Percentiles rank a stretch among this genome's conserved stretches.
Conservation (phyloP, 1,140 invertebrate genomes). For the Brachionus koreanus region DNA sequence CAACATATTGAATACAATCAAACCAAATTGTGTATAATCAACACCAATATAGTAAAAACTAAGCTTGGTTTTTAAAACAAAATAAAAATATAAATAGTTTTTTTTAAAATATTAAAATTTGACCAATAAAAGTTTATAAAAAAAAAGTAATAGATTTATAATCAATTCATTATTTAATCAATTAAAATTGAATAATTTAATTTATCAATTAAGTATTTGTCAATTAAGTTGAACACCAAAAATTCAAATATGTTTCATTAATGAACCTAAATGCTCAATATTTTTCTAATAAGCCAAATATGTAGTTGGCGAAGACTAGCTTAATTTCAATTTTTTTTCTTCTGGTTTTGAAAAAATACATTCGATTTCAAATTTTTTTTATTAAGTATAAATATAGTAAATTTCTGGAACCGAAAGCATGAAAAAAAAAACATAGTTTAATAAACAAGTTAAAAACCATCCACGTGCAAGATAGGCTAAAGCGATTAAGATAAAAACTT, state of each 20-base stretch:
- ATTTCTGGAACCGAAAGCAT: background rate
- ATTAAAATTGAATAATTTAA: constrained; percentile 25
- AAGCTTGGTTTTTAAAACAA: background rate
- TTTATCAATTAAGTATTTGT: constrained; percentile 7
- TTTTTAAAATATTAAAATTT: background rate
- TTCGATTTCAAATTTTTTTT: background rate
- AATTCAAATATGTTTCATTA: constrained; percentile 37
- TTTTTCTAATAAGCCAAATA: background rate
- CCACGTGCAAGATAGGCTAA: constrained; percentile 37
- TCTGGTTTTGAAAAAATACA: background rate
- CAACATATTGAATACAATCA: constrained; percentile 18
- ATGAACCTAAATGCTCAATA: background rate
- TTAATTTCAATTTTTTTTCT: background rate
- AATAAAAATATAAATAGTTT: background rate
- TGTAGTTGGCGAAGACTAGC: background rate
- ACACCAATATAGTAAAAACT: background rate
- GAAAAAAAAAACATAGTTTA: background rate
- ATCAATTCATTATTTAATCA: constrained; percentile 26
- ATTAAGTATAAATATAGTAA: background rate
- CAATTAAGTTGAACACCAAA: background rate
- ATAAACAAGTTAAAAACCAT: constrained; percentile 21
- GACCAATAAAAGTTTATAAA: background rate
- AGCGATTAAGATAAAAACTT: constrained; percentile 34
- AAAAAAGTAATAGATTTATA: background rate
- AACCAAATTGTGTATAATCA: background rate